Conservation (phyloP, 2,888 invertebrate species). For the Caenorhabditis auriculariae region DNA sequence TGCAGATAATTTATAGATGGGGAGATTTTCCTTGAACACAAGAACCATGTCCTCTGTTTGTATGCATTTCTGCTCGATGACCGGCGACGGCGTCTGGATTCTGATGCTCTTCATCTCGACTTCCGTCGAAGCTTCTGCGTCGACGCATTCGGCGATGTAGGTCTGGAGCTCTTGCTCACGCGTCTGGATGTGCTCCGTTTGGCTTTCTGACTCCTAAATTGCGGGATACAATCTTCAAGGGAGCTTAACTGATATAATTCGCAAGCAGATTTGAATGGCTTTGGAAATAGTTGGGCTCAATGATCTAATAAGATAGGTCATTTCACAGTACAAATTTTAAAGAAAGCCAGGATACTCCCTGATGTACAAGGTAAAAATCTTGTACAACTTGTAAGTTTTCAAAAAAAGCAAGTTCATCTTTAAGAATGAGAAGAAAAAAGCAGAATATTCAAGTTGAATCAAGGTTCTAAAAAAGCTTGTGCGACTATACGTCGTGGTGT, state of each 20-base stretch:
- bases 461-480: no score
- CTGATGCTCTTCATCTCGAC: slow-evolving; percentile 52
- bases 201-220: slow-evolving; percentile 41
- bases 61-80: slow-evolving; percentile 42
- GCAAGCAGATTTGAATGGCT: not conserved
- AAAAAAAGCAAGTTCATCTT: no score
- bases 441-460: no score
- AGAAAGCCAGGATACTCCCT: no score
- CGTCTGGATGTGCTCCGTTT: slow-evolving; percentile 48
- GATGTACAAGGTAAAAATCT: no score
- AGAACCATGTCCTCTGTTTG: slow-evolving; percentile 53
- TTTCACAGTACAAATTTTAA: no score
- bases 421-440: no score
- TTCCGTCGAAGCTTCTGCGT: slow-evolving; percentile 49
- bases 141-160: slow-evolving; percentile 39
- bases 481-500: no score
- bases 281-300: not conserved
- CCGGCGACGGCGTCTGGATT: slow-evolving; percentile 55
- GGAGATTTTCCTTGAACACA: not conserved
- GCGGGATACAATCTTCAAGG: not conserved
- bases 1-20: slow-evolving; percentile 8
- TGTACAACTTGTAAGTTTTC: no score
- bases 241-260: not conserved
- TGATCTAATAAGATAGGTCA: no score
- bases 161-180: slow-evolving; percentile 55